Conservation (phyloP, 2,888 invertebrate species). For the Trachelus iudaicus region DNA sequence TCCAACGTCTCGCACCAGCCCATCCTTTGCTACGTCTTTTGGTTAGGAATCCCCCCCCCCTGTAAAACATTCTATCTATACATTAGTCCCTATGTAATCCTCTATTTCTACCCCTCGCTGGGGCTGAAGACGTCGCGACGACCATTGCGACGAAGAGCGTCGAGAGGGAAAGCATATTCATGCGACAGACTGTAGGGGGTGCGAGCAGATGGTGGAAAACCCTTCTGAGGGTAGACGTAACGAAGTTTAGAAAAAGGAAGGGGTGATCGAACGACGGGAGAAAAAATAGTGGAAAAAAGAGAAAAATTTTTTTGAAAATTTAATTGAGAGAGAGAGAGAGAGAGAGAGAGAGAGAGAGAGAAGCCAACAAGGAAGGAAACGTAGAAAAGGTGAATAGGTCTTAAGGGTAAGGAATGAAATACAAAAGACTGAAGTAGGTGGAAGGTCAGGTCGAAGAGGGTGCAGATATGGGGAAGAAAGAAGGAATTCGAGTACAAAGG, state of each 20-base stretch:
- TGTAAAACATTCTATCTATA: neutral
- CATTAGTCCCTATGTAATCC: neutral
- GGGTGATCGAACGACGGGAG: neutral
- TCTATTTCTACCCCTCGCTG: neutral
- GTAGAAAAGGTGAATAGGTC: neutral
- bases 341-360: neutral
- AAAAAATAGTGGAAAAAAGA: neutral
- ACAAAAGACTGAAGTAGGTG: neutral
- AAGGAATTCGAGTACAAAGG: neutral
- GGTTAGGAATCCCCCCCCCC: neutral
- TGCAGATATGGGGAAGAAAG: constrained; percentile 10
- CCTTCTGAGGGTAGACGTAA: neutral
- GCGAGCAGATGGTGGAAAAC: neutral
- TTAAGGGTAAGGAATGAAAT: neutral
- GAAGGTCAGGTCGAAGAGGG: neutral
- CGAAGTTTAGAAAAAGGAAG: neutral
- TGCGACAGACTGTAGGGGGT: neutral
- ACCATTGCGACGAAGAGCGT: neutral
- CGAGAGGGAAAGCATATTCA: neutral
- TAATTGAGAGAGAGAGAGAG: neutral
- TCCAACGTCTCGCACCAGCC: neutral
- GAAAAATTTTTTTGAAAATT: neutral
- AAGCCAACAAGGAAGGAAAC: neutral
- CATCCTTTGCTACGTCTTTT: neutral
- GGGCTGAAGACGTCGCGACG: neutral